phyloP scores from a whole-genome alignment of 2,113 vertebrate genomes.

The Lophura nycthemera region DNA sequence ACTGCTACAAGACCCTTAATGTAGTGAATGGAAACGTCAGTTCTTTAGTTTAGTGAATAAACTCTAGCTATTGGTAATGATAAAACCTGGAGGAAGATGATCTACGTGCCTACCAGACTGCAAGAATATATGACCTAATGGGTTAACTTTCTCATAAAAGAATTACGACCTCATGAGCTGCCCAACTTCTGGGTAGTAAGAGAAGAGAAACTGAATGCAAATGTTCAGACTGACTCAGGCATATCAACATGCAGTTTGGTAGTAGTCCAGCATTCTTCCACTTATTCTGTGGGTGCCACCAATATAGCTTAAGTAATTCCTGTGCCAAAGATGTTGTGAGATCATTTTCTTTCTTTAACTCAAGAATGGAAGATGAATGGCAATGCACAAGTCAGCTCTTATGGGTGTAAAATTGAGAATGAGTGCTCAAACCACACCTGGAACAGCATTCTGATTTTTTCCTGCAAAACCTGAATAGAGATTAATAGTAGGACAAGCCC shows the following conservation, averaged over 20 bases:
- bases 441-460: neutral
- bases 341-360: neutral
- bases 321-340: neutral
- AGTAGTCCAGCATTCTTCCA: neutral
- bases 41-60: neutral
- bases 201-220: neutral
- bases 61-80: neutral
- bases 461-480: neutral
- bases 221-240: neutral
- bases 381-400: neutral
- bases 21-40: neutral
- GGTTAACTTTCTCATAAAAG: neutral
- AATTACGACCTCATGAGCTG: neutral
- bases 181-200: neutral
- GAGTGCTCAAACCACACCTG: neutral
- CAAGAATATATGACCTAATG: neutral
- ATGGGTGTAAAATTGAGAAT: neutral
- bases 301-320: neutral
- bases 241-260: neutral
- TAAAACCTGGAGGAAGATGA: neutral
- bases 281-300: neutral
- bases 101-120: neutral
- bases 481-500: neutral
- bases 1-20: neutral
- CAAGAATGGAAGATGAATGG: neutral